Conservation (phyloP, 2,888 invertebrate species). For the Xylophagus ater region DNA sequence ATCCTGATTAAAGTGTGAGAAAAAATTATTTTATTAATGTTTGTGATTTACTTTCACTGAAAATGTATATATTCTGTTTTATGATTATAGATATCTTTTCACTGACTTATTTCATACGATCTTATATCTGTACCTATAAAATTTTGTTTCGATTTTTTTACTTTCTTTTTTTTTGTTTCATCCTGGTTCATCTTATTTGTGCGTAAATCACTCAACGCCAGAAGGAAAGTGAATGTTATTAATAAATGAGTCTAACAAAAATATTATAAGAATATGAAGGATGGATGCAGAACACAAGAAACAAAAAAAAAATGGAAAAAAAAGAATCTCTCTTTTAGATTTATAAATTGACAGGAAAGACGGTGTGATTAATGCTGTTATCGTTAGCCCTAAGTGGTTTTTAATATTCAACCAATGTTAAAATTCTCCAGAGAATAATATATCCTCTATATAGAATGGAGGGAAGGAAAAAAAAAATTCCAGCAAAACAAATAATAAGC, state of each 20-base stretch:
- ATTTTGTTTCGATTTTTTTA: background rate
- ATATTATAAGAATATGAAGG: too few species aligned
- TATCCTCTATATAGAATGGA: too few species aligned
- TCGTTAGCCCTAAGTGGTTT: conserved; percentile 7
- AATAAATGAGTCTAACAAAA: conserved; percentile 10
- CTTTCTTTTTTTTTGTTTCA: background rate
- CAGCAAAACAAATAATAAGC: background rate
- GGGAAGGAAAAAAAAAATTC: too few species aligned
- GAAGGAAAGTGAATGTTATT: conserved; percentile 13
- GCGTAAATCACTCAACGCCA: conserved; percentile 12
- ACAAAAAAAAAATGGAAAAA: background rate
- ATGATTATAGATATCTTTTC: too few species aligned
- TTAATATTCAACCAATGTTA: conserved; percentile 6
- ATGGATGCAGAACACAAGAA: too few species aligned
- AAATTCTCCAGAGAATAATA: background rate
- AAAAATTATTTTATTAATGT: conserved; percentile 13
- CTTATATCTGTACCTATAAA: background rate
- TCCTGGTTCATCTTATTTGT: background rate
- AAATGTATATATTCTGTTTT: too few species aligned
- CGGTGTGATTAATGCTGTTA: conserved; percentile 12
- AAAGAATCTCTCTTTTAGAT: too few species aligned
- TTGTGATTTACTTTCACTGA: conserved; percentile 7
- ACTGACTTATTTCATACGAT: too few species aligned
- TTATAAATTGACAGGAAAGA: conserved; percentile 11
- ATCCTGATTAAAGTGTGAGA: background rate